Evolutionary conservation across 2,797 vertebrate genomes (phyloP), one percentile per base, ranked within the genome.

Genomic region (Buceros bicornis): DNA sequence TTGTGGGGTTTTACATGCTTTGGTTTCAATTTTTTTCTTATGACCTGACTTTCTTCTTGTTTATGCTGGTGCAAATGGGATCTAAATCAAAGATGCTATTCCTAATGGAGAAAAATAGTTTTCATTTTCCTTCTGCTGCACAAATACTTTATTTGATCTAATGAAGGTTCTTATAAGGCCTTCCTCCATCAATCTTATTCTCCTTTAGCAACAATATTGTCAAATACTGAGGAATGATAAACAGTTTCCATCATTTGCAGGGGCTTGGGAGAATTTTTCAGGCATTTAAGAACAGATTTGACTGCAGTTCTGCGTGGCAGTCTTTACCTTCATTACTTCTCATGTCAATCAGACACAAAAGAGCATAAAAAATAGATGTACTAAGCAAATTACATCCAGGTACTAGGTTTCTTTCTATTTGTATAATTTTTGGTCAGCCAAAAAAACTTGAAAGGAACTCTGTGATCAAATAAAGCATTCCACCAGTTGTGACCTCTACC

Each of bases 21-120:
- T 89, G 35, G 11, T 79, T 94, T 76, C 82, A 42, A 70, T 94
- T 82, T 95, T 40, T 80, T 42, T 45, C 28, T 67, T 89, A n/a
- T 57, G 53, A 71, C 28, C 14, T n/a, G 53, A 29, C 67, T 73
- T 77, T 62, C 3, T 66, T 94, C 37, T 78, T 87, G 42, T 57
- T 89, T 73, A 35, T 67, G 24, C 33, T 81, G 43, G 6, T 91
- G 47, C 58, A 62, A 66, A 69, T 79, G 31, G 26, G 22, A 29
- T 80, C 51, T 64, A 82, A 96, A 93, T 91, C 76, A 88, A 74
- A 87, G 26, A 5, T 72, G 28, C 21, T 74, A 51, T 40, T 89
- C 33, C 28, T 86, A 42, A 74, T 73, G 43, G 70, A 88, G 77
- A 91, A 88, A 87, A 91, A 87, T 28, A 62, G 50, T 51, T 71